phyloP scores from a whole-genome alignment of 2,113 vertebrate genomes.

The Lichenostomus cassidix region DNA sequence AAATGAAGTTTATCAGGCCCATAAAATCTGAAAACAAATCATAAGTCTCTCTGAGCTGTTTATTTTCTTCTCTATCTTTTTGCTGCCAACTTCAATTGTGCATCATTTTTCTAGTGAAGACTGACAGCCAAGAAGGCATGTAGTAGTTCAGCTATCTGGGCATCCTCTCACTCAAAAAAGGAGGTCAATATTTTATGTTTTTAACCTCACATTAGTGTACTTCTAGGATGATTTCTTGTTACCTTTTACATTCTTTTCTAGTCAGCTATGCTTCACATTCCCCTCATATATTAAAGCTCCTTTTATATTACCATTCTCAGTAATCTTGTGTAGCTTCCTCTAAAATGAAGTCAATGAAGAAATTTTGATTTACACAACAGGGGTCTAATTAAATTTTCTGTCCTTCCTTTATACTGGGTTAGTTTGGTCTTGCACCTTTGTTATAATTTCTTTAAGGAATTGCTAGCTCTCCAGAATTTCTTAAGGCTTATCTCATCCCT shows the following conservation, averaged over 20 bases:
- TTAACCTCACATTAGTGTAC: fast-evolving
- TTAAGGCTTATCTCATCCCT: not conserved
- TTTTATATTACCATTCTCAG: not conserved
- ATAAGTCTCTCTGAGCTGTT: not conserved
- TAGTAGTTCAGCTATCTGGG: not conserved
- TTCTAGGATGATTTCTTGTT: not conserved
- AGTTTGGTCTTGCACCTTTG: not conserved
- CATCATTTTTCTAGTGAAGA: not conserved
- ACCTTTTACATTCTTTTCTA: not conserved
- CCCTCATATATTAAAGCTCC: not conserved
- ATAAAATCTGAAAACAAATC: not conserved
- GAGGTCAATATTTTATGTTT: not conserved
- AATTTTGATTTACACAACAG: not conserved
- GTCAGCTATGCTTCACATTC: not conserved
- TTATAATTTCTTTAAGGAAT: not conserved
- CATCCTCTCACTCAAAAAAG: not conserved
- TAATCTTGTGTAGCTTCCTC: not conserved
- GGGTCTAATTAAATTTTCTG: not conserved
- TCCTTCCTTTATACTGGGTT: not conserved
- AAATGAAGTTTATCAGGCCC: not conserved
- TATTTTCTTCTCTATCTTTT: not conserved
- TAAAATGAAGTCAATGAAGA: not conserved
- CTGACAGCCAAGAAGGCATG: not conserved
- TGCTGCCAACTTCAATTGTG: not conserved
- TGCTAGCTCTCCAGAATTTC: not conserved